Percentiles rank a stretch among this genome's conserved stretches.
Conservation (phyloP, 2,888 invertebrate genomes). For the Hyppa rectilinea region DNA sequence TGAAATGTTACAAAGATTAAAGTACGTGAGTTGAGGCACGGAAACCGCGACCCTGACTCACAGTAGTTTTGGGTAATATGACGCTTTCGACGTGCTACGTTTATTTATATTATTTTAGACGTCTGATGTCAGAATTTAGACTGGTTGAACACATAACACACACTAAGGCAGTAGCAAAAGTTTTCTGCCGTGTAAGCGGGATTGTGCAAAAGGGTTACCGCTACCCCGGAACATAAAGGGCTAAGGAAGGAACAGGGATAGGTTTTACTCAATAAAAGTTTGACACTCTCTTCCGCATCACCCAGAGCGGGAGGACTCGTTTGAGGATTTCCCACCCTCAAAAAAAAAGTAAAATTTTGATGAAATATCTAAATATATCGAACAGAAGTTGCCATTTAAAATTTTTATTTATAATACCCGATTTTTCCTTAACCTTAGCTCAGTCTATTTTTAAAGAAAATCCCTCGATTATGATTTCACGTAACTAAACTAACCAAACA, state of each 20-base stretch:
- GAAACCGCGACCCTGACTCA: slow-evolving; percentile 44
- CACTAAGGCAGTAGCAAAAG: no score
- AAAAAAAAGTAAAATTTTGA: no score
- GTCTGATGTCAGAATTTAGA: neutral
- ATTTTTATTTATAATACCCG: neutral
- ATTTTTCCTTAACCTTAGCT: neutral
- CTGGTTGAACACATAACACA: neutral
- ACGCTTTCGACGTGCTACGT: slow-evolving; percentile 22
- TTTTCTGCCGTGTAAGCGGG: no score
- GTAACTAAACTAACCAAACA: neutral
- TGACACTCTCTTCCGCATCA: no score
- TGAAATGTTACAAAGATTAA: slow-evolving; percentile 72
- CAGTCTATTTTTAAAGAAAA: no score
- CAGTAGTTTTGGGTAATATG: slow-evolving; percentile 33
- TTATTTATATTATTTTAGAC: slow-evolving; percentile 11
- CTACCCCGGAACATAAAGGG: no score
- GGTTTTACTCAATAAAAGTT: no score
- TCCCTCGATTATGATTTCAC: neutral
- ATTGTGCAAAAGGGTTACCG: no score
- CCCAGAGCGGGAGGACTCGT: no score
- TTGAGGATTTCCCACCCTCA: no score
- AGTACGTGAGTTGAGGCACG: slow-evolving; percentile 50
- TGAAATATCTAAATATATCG: neutral
- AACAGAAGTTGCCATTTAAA: neutral
- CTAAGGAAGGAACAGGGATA: no score